Percentiles rank a stretch among this genome's conserved stretches.
Evolutionary conservation across 2,888 invertebrate species (phyloP).

Genomic region (Patella caerulea): DNA sequence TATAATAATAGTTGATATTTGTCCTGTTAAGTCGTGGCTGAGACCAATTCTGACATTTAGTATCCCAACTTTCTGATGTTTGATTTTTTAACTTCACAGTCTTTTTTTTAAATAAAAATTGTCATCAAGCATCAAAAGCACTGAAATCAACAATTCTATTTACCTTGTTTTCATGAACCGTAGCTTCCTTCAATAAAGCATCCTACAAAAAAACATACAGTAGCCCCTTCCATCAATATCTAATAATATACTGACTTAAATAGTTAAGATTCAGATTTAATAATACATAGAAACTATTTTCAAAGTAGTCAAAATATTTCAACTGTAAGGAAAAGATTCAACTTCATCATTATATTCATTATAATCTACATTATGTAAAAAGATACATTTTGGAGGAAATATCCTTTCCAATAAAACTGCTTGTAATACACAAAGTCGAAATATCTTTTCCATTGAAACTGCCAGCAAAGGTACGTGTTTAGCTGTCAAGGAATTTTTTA

Average conservation of each 20-base stretch:
- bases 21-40: no score
- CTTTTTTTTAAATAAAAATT: no score
- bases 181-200: slow-evolving; percentile 60
- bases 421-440: no score
- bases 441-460: no score
- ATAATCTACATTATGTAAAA: not conserved
- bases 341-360: no score
- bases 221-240: slow-evolving; percentile 16
- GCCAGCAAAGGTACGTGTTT: not conserved
- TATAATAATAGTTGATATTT: no score
- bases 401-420: not conserved
- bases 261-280: slow-evolving; percentile 5
- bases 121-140: no score
- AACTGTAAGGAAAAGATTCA: no score
- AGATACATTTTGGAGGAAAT: slow-evolving; percentile 17
- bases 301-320: no score
- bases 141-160: slow-evolving; percentile 4
- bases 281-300: slow-evolving; percentile 8
- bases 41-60: no score
- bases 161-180: slow-evolving; percentile 63
- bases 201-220: slow-evolving; percentile 51
- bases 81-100: no score
- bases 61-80: no score
- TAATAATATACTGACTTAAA: slow-evolving; percentile 15
- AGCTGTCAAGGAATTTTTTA: slow-evolving; percentile 16